Conservation (phyloP, 1,140 invertebrate genomes). For the Drosophila kurseongensis region DNA sequence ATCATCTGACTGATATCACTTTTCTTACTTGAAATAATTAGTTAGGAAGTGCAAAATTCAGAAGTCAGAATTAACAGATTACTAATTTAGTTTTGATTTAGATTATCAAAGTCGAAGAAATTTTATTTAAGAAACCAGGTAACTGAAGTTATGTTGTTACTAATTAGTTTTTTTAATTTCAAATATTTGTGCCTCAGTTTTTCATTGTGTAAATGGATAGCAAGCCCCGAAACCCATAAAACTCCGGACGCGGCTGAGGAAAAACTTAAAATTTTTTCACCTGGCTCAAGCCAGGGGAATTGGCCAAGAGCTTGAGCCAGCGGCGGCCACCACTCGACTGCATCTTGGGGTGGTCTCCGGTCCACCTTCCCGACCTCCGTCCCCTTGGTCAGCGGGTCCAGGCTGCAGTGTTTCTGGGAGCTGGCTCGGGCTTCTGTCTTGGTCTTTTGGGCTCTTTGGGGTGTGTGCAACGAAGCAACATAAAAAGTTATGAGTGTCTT, state of each 20-base stretch:
- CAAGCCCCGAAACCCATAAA: conserved; percentile 43
- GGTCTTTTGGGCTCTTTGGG: conserved; percentile 31
- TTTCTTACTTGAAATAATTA: too few relatives aligned
- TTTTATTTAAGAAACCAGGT: too few relatives aligned
- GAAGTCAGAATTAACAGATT: too few relatives aligned
- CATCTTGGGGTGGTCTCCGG: conserved; percentile 67
- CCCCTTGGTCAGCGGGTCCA: conserved; percentile 47
- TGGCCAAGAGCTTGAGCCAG: conserved; percentile 66
- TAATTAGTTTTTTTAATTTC: not conserved
- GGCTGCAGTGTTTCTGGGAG: conserved; percentile 25
- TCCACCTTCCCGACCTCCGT: not conserved
- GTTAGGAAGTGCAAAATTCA: too few relatives aligned
- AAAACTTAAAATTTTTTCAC: conserved; percentile 36
- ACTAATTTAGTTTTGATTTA: too few relatives aligned
- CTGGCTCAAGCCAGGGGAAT: conserved; percentile 57
- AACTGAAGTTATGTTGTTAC: too few relatives aligned
- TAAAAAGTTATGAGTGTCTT: conserved; percentile 83
- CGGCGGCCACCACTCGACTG: conserved; percentile 54
- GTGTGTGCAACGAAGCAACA: conserved; percentile 74
- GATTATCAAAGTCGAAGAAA: too few relatives aligned
- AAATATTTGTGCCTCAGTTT: not conserved
- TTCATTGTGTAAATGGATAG: conserved; percentile 15
- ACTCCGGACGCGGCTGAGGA: conserved; percentile 29
- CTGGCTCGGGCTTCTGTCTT: conserved; percentile 17
- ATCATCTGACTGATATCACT: too few relatives aligned